phyloP scores from a whole-genome alignment of 2,113 vertebrate species.

The Pandion haliaetus region DNA sequence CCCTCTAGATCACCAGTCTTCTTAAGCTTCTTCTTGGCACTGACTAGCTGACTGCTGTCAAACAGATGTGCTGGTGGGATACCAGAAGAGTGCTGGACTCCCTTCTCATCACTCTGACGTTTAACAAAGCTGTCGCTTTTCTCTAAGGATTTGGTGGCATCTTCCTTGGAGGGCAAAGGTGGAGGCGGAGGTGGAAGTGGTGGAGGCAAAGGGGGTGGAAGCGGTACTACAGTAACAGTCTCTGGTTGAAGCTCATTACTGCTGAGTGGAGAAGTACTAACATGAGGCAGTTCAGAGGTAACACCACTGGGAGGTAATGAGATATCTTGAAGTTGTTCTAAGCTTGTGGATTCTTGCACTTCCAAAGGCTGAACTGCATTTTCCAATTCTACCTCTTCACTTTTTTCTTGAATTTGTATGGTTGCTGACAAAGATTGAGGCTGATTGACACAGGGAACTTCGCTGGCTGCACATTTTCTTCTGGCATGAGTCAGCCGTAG shows the following conservation, averaged over 20 bases:
- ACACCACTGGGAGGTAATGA: slow-evolving; percentile 75
- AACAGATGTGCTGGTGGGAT: slow-evolving; percentile 84
- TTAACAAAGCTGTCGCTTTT: slow-evolving; percentile 48
- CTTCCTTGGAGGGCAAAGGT: slow-evolving; percentile 72
- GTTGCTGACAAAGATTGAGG: slow-evolving; percentile 74
- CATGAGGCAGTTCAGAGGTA: slow-evolving; percentile 55
- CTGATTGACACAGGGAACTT: slow-evolving; percentile 32
- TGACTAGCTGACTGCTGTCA: slow-evolving; percentile 93
- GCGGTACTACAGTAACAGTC: slow-evolving; percentile 54
- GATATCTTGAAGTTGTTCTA: slow-evolving; percentile 67
- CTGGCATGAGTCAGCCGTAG: slow-evolving; percentile 77
- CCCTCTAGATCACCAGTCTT: slow-evolving; percentile 88
- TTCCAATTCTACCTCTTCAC: slow-evolving; percentile 55
- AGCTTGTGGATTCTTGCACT: slow-evolving; percentile 54
- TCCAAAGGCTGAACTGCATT: slow-evolving; percentile 39
- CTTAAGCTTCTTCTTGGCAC: slow-evolving; percentile 91
- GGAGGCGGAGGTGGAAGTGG: slow-evolving; percentile 63
- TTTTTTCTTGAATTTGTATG: slow-evolving; percentile 72
- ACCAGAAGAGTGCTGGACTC: slow-evolving; percentile 62
- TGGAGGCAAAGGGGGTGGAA: slow-evolving; percentile 58
- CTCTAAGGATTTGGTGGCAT: slow-evolving; percentile 54
- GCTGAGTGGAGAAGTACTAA: slow-evolving; percentile 61
- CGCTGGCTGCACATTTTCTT: slow-evolving; percentile 71
- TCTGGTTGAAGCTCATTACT: slow-evolving; percentile 50
- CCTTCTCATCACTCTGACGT: slow-evolving; percentile 69